A percentile compares a stretch with the other conserved stretches of the same genome.
These are phyloP conservation scores for Oenanthe oenanthe DNA, from an alignment of 2,113 vertebrate genomes.

Conservation along the genomic window DNA sequence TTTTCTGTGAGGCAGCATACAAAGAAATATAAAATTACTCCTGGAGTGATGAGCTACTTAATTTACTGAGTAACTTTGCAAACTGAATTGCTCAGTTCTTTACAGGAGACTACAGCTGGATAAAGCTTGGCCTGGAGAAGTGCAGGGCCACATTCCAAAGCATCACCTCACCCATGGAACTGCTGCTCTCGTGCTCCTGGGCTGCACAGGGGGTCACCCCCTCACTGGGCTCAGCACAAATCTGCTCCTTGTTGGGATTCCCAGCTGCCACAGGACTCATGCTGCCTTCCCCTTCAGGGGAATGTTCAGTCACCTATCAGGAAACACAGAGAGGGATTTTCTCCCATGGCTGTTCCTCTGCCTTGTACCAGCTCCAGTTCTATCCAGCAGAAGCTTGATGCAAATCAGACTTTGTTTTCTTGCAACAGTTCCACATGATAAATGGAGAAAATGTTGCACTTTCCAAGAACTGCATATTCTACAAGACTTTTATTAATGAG, in stretches of 20 bases:
- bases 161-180: not conserved
- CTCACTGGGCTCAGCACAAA: not conserved
- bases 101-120: not conserved
- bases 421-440: not conserved
- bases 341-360: not conserved
- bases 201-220: not conserved
- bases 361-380: not conserved
- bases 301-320: not conserved
- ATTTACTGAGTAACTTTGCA: not conserved
- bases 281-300: not conserved
- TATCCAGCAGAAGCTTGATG: not conserved
- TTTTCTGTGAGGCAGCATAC: not conserved
- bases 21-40: not conserved
- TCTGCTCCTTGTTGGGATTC: not conserved
- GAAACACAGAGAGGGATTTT: not conserved
- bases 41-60: not conserved
- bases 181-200: not conserved
- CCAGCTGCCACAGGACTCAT: not conserved
- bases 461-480: not conserved
- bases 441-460: not conserved
- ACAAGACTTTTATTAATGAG: not conserved
- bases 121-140: not conserved
- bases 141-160: fast-evolving
- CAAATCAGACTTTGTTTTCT: not conserved
- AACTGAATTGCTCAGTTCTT: not conserved